Evolutionary conservation across 2,888 invertebrate genomes (phyloP), one percentile per base, ranked within the genome.

Genomic region (Orthonevra nobilis): DNA sequence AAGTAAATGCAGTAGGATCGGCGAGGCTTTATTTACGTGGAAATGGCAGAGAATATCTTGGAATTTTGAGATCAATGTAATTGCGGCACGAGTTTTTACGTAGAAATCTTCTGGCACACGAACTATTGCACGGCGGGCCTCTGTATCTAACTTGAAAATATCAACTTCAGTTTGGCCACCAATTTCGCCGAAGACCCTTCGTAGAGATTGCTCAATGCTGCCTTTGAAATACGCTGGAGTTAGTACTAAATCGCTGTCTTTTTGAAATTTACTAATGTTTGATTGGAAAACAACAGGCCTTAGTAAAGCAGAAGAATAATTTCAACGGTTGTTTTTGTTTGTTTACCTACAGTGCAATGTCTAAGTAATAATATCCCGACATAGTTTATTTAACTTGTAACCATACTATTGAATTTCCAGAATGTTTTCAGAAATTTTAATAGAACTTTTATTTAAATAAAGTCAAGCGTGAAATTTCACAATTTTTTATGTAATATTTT

Each of bases 161-260:
- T 93, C 92, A 19, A 93, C 85, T 23, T 86, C 86, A 19, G 90
- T 87, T 61, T 89, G 86, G 15, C 91, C 89, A 50, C 91, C 91
- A 82, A 90, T 89, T 86, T 91, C 91, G 2, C 93, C 93, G 85
- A 92, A 92, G 46, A 92, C 83, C 63, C 88, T 86, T 52, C 86
- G 88, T 70, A 92, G 83, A 2, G 91, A 89, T 58, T 89, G 86
- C 63, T 90, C 85, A 75, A 93, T 89, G 84, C 92, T 91, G 46
- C 91, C 91, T 84, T 92, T 92, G 70, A 93, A 89, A 83, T 89
- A 91, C 1, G 89, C 90, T 1, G 89, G 86, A 32, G 90, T 89
- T 69, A 91, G 84, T 64, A 84, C 84, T 46, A 89, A 86, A 10
- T 85, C 85, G 38, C 85, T 82, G 42, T 87, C 81, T 72, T 87